phyloP scores from a whole-genome alignment of 2,888 invertebrate species.

The Pseudeuparius sepicola region DNA sequence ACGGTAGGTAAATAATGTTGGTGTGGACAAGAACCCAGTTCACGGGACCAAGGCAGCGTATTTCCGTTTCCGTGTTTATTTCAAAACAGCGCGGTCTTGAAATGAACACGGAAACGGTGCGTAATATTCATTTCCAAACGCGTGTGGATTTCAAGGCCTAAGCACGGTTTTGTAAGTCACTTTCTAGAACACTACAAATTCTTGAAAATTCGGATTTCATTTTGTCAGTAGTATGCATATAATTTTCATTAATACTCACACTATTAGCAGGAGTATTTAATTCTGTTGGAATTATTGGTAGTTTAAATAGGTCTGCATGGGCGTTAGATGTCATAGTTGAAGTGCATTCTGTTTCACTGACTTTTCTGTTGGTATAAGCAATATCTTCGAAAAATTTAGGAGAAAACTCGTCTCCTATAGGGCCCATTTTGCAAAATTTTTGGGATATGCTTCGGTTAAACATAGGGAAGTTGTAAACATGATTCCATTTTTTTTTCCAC shows the following conservation, averaged over 20 bases:
- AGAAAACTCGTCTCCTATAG: constrained; percentile 4
- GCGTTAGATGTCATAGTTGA: not conserved
- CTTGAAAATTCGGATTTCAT: constrained; percentile 6
- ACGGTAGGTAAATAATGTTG: no score
- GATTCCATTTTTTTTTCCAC: no score
- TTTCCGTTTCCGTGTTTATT: no score
- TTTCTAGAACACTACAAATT: not conserved
- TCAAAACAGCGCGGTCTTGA: no score
- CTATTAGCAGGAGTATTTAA: constrained; percentile 1
- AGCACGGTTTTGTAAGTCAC: no score
- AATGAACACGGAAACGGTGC: no score
- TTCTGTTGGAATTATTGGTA: constrained; percentile 2
- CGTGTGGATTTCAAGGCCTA: no score
- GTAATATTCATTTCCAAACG: no score
- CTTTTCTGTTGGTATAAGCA: not conserved
- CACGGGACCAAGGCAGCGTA: no score
- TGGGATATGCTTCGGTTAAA: constrained; percentile 6
- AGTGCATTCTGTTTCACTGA: constrained; percentile 6
- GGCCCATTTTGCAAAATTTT: constrained; percentile 5
- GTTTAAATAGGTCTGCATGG: constrained; percentile 4
- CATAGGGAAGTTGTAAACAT: constrained; percentile 1
- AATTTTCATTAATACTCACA: constrained; percentile 3
- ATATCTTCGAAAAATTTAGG: constrained; percentile 7
- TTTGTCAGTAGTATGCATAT: constrained; percentile 1
- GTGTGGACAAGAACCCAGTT: no score